Conservation (phyloP, 2,888 invertebrate species). For the Himalopsyche japonica region DNA sequence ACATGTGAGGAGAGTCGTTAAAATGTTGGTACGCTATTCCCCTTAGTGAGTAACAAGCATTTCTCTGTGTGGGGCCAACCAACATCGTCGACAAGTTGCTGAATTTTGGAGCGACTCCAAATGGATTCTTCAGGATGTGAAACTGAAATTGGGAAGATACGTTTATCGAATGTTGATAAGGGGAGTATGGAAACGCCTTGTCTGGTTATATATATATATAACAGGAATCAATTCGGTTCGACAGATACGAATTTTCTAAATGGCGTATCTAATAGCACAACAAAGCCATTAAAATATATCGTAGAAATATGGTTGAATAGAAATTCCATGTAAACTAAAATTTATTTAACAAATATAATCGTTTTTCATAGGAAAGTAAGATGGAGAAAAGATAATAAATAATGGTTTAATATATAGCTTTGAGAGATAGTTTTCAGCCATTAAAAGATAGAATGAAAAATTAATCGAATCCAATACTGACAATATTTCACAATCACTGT, state of each 20-base stretch:
- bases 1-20: background rate
- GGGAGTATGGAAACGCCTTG: background rate
- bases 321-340: no score
- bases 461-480: no score
- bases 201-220: background rate
- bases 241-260: background rate
- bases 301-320: background rate
- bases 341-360: no score
- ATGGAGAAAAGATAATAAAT: no score
- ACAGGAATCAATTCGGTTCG: background rate
- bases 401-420: no score
- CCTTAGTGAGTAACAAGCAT: background rate
- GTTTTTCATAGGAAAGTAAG: no score
- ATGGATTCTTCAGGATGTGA: background rate
- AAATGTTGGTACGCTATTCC: background rate
- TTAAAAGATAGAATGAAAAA: no score
- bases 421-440: no score
- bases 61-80: background rate
- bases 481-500: no score
- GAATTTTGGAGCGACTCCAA: constrained; percentile 20
- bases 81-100: background rate
- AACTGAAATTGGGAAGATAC: constrained; percentile 2
- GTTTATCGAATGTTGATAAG: background rate
- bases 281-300: background rate
- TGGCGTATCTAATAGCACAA: background rate